Conservation (phyloP, 2,113 vertebrate genomes). For the Phodopus roborovskii region DNA sequence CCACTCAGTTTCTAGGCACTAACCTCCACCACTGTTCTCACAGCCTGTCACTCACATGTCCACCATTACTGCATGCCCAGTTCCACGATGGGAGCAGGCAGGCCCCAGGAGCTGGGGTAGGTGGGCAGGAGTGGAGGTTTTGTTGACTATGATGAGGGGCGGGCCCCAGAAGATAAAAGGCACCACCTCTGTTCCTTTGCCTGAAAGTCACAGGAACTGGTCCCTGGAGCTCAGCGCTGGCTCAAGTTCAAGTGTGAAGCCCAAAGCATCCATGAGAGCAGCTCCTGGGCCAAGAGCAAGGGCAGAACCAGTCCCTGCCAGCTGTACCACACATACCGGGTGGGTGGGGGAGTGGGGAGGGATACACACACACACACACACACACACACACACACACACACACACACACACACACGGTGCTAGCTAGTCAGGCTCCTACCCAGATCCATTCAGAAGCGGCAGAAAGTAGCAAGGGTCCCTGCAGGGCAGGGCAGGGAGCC, state of each 20-base stretch:
- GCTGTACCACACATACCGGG: background rate
- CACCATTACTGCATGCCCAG: accelerated
- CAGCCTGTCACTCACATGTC: background rate
- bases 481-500: background rate
- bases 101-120: background rate
- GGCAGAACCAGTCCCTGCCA: background rate
- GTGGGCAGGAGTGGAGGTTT: background rate
- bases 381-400: background rate
- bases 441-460: no score
- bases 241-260: background rate
- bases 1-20: background rate
- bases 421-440: background rate
- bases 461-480: background rate
- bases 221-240: background rate
- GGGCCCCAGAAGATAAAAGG: background rate
- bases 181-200: background rate
- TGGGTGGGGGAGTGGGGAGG: background rate
- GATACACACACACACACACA: background rate
- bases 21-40: background rate
- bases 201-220: background rate
- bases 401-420: background rate
- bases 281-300: background rate
- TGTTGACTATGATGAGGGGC: background rate
- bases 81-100: background rate
- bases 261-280: background rate